Evolutionary conservation across 2,113 vertebrate species (phyloP).

Genomic region (Tragulus kanchil): DNA sequence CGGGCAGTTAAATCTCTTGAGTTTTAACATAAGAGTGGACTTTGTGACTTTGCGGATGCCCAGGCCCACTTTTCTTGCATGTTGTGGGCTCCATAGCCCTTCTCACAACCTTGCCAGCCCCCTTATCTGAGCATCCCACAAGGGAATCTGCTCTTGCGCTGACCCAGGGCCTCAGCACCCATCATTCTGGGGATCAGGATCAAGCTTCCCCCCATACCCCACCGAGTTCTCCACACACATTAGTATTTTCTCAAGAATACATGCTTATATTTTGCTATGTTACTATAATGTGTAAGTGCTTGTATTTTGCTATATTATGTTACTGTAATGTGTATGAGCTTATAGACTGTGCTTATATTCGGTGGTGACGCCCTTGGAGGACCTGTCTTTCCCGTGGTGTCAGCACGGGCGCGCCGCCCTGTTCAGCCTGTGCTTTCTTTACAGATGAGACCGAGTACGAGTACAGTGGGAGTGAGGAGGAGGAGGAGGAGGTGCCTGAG

Average conservation of each 20-base stretch:
- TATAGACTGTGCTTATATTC: background rate
- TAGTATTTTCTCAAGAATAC: background rate
- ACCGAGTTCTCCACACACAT: fast-evolving
- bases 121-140: fast-evolving
- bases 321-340: no score
- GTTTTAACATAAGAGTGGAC: background rate
- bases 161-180: fast-evolving
- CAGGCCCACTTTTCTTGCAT: background rate
- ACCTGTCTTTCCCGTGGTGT: background rate
- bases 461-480: slow-evolving; percentile 99
- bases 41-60: background rate
- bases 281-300: no score
- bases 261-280: no score
- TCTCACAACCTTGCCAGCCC: background rate
- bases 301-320: no score
- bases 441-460: slow-evolving; percentile 99
- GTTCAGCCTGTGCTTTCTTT: background rate
- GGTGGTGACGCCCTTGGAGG: background rate
- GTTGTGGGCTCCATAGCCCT: background rate
- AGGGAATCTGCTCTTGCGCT: background rate
- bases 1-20: background rate
- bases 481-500: slow-evolving; percentile 98
- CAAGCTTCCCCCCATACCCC: fast-evolving
- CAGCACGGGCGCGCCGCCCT: background rate
- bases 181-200: fast-evolving